Base-by-base conservation (phyloP, 1,140 invertebrate genomes). In the Camponotus pennsylvanicus region DNA sequence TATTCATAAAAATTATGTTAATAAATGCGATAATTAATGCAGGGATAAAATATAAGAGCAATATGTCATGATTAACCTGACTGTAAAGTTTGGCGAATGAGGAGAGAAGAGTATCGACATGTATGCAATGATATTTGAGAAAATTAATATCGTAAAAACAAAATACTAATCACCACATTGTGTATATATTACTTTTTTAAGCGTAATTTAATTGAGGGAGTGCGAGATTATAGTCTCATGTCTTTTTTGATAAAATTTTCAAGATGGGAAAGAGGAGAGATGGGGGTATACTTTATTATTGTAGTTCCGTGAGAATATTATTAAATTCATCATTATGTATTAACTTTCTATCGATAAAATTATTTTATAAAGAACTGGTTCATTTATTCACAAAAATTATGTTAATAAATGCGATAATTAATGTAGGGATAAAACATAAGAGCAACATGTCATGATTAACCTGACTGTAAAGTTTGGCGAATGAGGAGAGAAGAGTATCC, bases 161-260 rank as follows among this genome's bases (percentile, higher is more conserved):
- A 52, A 11, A 77, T 42, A 32, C 40, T 32, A 6, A 18, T 3
- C 27, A 18, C 21, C 21, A 32, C 8, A 32, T 27, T 32, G n/a
- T 32, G 3, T 3, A 40, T 34, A 40, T n/a, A 52, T 40, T 27
- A 1, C 1, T 13, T 49, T 55, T 32, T 69, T 79, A 42, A 40
- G 18, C 45, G 3, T 27, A 27, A 27, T 27, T 49, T 27, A 27
- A 27, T 27, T 27, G 27, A 32, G 21, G 4, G 13, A 6, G 4
- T 27, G 27, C 27, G 15, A 45, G 27, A 27, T 1, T 27, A 1
- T 27, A 27, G 27, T 27, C 27, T 27, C 27, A 27, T 27, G 2
- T 73, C 42, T 52, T 6, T 9, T 2, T 45, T 9, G 34, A 37
- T 69, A 52, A 40, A 86, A 69, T 76, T 63, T 83, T 75, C 52